Percentiles rank a stretch among this genome's conserved stretches.
phyloP scores from a whole-genome alignment of 2,113 vertebrate genomes.

The Martes martes region DNA sequence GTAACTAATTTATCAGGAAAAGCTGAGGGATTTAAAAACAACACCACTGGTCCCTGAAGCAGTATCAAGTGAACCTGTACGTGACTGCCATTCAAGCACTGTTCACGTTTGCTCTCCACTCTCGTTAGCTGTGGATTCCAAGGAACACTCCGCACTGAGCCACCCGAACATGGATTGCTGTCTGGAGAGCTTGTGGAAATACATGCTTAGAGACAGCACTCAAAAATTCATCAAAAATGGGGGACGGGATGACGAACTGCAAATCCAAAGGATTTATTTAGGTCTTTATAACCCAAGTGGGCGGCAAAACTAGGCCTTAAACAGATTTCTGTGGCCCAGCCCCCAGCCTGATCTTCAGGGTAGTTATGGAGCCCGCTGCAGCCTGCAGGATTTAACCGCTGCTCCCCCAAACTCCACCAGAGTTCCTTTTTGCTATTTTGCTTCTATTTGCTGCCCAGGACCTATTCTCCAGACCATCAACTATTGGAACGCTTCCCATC shows the following conservation, averaged over 20 bases:
- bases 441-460: background rate
- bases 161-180: background rate
- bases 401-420: background rate
- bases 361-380: background rate
- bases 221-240: background rate
- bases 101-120: background rate
- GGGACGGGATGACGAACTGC: background rate
- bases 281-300: background rate
- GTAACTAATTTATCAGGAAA: constrained; percentile 68
- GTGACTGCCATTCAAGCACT: constrained; percentile 2
- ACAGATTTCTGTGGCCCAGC: background rate
- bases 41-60: constrained; percentile 43
- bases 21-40: constrained; percentile 74
- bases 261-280: background rate
- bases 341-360: background rate
- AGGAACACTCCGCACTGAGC: background rate
- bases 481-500: background rate
- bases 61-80: background rate
- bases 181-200: constrained; percentile 38
- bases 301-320: background rate
- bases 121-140: constrained; percentile 26
- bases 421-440: background rate
- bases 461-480: background rate
- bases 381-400: background rate
- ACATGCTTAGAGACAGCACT: background rate